Base-by-base conservation (phyloP, 2,113 vertebrate genomes). In the Sebastes schlegelii region DNA sequence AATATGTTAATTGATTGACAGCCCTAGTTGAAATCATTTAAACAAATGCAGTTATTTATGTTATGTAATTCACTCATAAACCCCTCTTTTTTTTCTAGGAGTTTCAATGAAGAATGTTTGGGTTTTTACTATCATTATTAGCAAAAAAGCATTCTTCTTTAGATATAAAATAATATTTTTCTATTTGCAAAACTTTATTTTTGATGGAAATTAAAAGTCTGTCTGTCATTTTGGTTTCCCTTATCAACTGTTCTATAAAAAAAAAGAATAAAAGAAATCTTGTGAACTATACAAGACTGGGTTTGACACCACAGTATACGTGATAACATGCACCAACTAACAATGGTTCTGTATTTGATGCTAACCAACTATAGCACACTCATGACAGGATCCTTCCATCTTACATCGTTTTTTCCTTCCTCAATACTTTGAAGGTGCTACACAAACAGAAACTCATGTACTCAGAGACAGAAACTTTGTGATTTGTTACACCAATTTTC, bases 361-460 rank as follows among this genome's bases (percentile, higher is more conserved):
- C 3, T 65, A 46, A 77, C 62, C 42, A 57, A 14, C 42, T 52
- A 12, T 14, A 16, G 51, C n/a, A 54, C 7, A 34, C 46, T 26
- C 57, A 57, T 61, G 51, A 61, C 65, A 66, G 69, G 9, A 58
- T 55, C 40, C 8, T 78, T 58, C 14, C 14, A 63, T 76, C 61
- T 72, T 42, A 21, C 6, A 74, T 54, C 43, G n/a, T 8, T 21
- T 64, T 55, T 43, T 74, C 26, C 16, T 34, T 72, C 26, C 43
- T 42, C 17, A n/a, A 7, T 8, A 46, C 40, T 71, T 45, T 45
- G 17, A 64, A 49, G 6, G 2, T 14, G 40, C 34, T 40, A 45
- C 43, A 72, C 16, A 51, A 61, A 23, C 43, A 58, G 55, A 52
- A 45, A 23, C 23, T 21, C 43, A 26, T 11, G 12, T 42, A 14